Evolutionary conservation across 2,888 invertebrate species (phyloP), one percentile per base, ranked within the genome.

Genomic region (Athalia cordata): DNA sequence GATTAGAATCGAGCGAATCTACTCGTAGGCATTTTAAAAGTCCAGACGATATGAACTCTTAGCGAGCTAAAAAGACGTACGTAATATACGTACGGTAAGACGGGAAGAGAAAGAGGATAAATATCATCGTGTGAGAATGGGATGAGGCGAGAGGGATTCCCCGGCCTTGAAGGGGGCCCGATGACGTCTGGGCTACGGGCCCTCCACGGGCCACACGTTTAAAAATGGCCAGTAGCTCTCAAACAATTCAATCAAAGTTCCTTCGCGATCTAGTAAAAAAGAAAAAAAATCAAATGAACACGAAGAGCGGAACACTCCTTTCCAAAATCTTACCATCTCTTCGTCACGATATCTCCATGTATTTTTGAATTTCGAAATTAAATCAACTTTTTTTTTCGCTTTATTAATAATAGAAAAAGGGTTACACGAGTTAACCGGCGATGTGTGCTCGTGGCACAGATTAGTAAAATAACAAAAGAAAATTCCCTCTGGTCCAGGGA

Each of bases 151-250:
- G 59, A 83, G 86, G 85, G 86, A 83, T 86, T 84, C 84, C 84
- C 86, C 85, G 86, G 82, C 86, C 86, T 87, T 86, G 85, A 85
- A 81, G 80, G 83, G 83, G 78, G 82, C 70, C 77, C 80, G 79
- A 80, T 80, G 80, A 83, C 83, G 84, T 83, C 84, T 84, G 83
- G 81, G 65, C 81, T 78, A 66, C 76, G 72, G 79, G 79, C 66
- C 72, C 75, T 65, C 68, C 77, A 57, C 75, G 77, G 77, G 68
- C 77, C 74, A 70, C 81, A 57, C 57, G 52, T 50, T 81, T 75
- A 79, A 80, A 50, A 77, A 79, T 45, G 55, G 76, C 50, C 82
- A 81, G 81, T 77, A 83, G 75, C 80, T 84, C 83, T 84, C 83
- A 83, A 81, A 79, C 47, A 13, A 52, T 52, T 66, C 52, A 47